Conservation (phyloP, 2,797 vertebrate species). For the Psittacula derbiana region DNA sequence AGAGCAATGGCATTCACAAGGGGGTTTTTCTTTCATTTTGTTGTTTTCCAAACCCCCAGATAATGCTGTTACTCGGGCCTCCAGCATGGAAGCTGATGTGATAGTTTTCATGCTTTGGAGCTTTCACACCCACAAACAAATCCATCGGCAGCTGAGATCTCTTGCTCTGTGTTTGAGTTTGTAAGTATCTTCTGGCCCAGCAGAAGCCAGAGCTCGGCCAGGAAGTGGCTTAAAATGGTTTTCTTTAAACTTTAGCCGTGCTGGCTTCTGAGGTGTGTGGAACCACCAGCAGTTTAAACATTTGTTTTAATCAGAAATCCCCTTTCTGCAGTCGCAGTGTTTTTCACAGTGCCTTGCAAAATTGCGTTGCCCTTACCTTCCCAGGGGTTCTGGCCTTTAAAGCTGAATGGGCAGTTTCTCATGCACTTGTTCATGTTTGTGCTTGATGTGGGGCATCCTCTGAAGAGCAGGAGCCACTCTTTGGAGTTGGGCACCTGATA, state of each 20-base stretch:
- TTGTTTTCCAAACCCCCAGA: background rate
- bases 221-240: background rate
- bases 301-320: background rate
- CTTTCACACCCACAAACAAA: background rate
- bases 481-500: background rate
- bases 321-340: background rate
- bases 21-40: background rate
- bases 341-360: background rate
- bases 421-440: fast-evolving
- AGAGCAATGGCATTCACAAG: background rate
- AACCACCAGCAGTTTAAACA: background rate
- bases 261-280: background rate
- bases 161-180: background rate
- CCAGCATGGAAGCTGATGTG: background rate
- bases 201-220: background rate
- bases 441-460: background rate
- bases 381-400: background rate
- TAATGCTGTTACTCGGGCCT: background rate
- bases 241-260: background rate
- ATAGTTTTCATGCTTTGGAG: background rate
- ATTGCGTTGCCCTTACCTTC: fast-evolving
- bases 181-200: background rate
- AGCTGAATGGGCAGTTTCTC: background rate
- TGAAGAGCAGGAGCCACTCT: background rate
- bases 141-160: fast-evolving